These are phyloP conservation scores for Pherbina coryleti DNA, from an alignment of 2,888 invertebrate genomes.

Conservation along the genomic window DNA sequence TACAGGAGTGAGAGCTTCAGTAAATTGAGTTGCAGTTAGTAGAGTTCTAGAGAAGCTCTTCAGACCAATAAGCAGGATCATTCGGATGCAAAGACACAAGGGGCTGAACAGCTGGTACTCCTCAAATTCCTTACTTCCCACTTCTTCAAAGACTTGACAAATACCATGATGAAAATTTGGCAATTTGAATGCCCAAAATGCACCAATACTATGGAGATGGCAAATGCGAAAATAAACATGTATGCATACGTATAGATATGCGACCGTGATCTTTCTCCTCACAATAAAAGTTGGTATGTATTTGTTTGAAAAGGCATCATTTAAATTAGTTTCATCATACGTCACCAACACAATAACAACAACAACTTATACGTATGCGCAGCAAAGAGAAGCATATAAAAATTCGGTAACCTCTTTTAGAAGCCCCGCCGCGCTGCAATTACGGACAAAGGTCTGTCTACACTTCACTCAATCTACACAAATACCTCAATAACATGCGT, in stretches of 20 bases:
- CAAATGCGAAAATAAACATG: background rate
- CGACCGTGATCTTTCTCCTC: slow-evolving; percentile 23
- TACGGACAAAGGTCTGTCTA: slow-evolving; percentile 23
- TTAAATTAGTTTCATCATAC: slow-evolving; percentile 10
- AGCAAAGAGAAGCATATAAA: slow-evolving; percentile 5
- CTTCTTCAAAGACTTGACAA: background rate
- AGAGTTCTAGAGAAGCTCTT: slow-evolving; percentile 27
- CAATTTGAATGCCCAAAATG: slow-evolving; percentile 29
- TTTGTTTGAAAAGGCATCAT: background rate
- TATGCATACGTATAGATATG: background rate
- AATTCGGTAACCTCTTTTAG: slow-evolving; percentile 37
- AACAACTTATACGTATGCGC: background rate
- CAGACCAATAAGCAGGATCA: slow-evolving; percentile 22
- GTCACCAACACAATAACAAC: slow-evolving; percentile 14
- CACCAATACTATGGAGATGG: background rate
- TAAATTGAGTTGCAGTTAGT: slow-evolving; percentile 38
- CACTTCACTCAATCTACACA: background rate
- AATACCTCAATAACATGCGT: slow-evolving; percentile 2
- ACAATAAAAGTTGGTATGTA: background rate
- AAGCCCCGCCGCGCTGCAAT: slow-evolving; percentile 10
- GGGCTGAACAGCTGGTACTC: slow-evolving; percentile 13
- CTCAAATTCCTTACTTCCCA: background rate
- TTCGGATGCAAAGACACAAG: slow-evolving; percentile 6
- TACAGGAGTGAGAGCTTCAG: slow-evolving; percentile 41
- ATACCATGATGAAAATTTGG: slow-evolving; percentile 34